These are phyloP conservation scores for Rallus crepitans DNA, from an alignment of 2,797 vertebrate genomes.

Conservation along the genomic window DNA sequence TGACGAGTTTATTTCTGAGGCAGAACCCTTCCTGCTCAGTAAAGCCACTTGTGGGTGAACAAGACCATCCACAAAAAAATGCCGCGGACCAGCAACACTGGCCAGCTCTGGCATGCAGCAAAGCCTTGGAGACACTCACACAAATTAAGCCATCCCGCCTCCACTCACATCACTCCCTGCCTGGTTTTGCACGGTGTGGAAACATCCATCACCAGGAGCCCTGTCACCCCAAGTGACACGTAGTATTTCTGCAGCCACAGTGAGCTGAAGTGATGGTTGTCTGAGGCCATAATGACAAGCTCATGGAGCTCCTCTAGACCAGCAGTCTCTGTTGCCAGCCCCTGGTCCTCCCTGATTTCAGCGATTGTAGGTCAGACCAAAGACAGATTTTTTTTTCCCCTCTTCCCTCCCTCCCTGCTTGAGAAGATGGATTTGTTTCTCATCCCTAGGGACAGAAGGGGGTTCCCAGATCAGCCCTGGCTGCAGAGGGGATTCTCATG, in stretches of 20 bases:
- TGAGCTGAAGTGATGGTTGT: constrained; percentile 10
- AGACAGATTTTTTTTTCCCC: background rate
- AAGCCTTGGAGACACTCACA: constrained; percentile 1
- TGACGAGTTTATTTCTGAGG: accelerated
- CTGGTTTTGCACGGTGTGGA: background rate
- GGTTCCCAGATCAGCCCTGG: background rate
- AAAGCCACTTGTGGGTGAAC: background rate
- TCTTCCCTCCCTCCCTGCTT: background rate
- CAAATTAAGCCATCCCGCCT: constrained; percentile 14
- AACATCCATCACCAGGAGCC: background rate
- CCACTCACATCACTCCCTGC: background rate
- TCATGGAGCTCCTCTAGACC: background rate
- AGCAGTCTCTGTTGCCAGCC: background rate
- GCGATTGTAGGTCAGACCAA: background rate
- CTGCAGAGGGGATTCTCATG: background rate
- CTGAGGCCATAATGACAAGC: background rate
- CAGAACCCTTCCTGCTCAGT: background rate
- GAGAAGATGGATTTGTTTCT: background rate
- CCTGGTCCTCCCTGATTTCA: background rate
- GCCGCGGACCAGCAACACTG: accelerated
- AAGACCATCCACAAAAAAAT: background rate
- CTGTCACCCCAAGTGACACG: background rate
- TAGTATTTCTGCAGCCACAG: background rate
- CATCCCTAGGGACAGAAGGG: background rate
- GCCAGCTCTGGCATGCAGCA: background rate